A percentile compares a stretch with the other conserved stretches of the same genome.
phyloP scores from a whole-genome alignment of 2,797 vertebrate species.

The Darevskia nairensis region DNA sequence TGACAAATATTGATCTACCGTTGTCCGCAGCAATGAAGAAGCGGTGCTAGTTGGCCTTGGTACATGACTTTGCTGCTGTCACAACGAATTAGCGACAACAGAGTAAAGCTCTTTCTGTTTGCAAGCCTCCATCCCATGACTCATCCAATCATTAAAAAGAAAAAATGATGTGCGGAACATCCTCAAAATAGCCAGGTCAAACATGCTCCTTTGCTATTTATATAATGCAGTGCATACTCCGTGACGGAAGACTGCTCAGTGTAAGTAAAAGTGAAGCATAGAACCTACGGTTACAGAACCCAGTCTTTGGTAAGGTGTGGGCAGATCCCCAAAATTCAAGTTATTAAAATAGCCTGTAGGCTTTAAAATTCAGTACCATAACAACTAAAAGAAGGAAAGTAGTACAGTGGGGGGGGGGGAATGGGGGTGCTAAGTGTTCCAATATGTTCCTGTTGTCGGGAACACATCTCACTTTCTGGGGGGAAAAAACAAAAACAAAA shows the following conservation, averaged over 20 bases:
- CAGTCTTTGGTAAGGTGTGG: not conserved
- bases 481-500: too few relatives aligned
- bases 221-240: not conserved
- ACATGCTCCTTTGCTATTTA: not conserved
- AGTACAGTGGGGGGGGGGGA: not conserved
- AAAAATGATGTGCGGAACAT: not conserved
- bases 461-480: too few relatives aligned
- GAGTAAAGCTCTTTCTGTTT: slow-evolving; percentile 38
- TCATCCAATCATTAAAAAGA: not conserved
- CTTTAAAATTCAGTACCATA: not conserved
- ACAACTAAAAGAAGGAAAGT: not conserved
- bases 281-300: not conserved
- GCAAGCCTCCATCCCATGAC: slow-evolving; percentile 32
- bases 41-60: slow-evolving; percentile 60
- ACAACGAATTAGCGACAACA: slow-evolving; percentile 61
- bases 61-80: slow-evolving; percentile 65
- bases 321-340: not conserved
- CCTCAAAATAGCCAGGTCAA: not conserved
- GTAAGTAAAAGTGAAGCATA: not conserved
- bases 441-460: too few relatives aligned
- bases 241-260: not conserved
- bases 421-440: not conserved
- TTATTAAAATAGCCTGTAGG: not conserved
- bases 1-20: slow-evolving; percentile 63
- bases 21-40: slow-evolving; percentile 49